Conservation (phyloP, 2,113 vertebrate species). For the Perccottus glenii region DNA sequence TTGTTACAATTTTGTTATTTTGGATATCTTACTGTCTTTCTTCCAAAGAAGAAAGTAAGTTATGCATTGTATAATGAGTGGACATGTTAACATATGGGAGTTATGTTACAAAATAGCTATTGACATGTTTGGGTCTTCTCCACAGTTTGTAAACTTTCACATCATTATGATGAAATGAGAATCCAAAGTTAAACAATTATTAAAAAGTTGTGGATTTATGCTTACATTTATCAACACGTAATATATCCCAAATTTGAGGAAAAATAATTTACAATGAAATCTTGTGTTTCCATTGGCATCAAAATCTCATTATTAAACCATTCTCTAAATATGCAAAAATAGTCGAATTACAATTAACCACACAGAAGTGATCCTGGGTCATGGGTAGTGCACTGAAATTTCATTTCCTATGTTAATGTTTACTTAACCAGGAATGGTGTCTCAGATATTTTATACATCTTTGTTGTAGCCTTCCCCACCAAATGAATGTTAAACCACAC, state of each 20-base stretch:
- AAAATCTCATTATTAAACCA: neutral
- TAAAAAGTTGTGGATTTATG: conserved; percentile 9
- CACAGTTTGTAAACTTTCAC: conserved; percentile 65
- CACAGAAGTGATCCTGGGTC: neutral
- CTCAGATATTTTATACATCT: neutral
- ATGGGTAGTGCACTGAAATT: neutral
- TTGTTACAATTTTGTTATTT: conserved; percentile 70
- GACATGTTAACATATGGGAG: conserved; percentile 34
- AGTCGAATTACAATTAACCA: neutral
- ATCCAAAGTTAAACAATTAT: conserved; percentile 13
- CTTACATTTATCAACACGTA: neutral
- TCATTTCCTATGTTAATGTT: neutral
- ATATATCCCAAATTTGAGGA: neutral
- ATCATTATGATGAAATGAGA: conserved; percentile 66
- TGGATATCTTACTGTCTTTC: conserved; percentile 38
- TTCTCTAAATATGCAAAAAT: neutral
- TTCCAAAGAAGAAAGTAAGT: conserved; percentile 35
- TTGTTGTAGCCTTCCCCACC: neutral
- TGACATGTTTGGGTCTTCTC: conserved; percentile 38
- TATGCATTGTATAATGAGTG: conserved; percentile 61
- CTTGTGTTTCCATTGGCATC: conserved; percentile 23
- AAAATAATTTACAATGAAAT: neutral
- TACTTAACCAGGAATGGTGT: neutral
- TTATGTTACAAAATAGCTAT: conserved; percentile 22
- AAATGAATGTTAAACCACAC: conserved; percentile 8